Base-by-base conservation (phyloP, 2,888 invertebrate genomes). In the Lordiphosa fenestrarum region DNA sequence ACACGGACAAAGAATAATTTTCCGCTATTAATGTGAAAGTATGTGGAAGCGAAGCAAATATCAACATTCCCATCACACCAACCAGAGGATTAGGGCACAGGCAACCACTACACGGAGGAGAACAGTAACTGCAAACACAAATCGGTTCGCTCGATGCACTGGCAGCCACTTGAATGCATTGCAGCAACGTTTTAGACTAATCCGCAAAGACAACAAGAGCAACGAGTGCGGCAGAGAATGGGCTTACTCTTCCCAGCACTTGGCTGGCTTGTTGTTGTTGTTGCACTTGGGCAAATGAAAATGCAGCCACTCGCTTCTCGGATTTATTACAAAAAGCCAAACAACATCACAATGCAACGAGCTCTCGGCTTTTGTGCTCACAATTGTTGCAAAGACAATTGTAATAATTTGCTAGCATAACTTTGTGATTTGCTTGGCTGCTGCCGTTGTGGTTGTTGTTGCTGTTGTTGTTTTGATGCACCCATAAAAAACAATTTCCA, bases 91-190 rank as follows among this genome's bases (percentile, higher is more conserved):
- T 30, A 30, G 30, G 30, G 30, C 6, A 12, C 23, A 49, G 48
- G 10, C 44, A 38, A 15, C 56, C 33, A 15, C 30, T 49, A 33
- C 38, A 58, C 38, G 52, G 38, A 50, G 57, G 40, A 53, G 30
- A 38, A 51, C 13, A 58, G 38, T 38, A 47, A 23, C 23, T 5
- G 25, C 25, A 25, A 25, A 25, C n/a, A 21, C 33, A 23, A 54
- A 46, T 46, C 51, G 52, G 54, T 52, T 53, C 36, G 50, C 59
- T 69, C 69, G 59, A 65, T 59, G 49, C 39, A 40, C 36, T 33
- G 47, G 65, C 65, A 73, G 67, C 59, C 74, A 73, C 77, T 77
- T 73, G 77, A 77, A 74, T 81, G 76, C 74, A 59, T 71, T 77
- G 67, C 67, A 67, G 56, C 69, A 71, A 51, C 63, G 59, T 68